Conservation (phyloP, 1,140 invertebrate species). For the Drosophila pruinosa region DNA sequence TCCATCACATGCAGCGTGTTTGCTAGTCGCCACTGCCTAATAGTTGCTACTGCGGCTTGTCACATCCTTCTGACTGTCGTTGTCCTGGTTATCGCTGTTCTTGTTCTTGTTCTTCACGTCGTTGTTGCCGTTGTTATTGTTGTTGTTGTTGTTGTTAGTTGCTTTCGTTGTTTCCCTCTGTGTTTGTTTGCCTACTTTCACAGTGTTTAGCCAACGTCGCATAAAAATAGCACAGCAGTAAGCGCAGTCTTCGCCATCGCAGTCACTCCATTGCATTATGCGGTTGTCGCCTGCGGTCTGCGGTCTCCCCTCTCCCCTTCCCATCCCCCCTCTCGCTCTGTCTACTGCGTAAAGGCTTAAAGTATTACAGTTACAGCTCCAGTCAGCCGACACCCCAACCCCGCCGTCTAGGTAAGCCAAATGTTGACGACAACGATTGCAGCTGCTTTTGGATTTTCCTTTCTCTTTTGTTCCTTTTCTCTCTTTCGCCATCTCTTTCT, state of each 20-base stretch:
- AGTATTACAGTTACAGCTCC: constrained; percentile 76
- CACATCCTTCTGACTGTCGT: background rate
- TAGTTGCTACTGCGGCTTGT: background rate
- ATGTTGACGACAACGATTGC: constrained; percentile 74
- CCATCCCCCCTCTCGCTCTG: constrained; percentile 3
- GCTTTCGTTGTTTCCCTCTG: constrained; percentile 5
- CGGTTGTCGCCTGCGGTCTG: constrained; percentile 68
- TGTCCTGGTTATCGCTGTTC: too few species aligned
- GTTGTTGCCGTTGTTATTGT: constrained; percentile 8
- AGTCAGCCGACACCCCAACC: constrained; percentile 3
- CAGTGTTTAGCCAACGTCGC: constrained; percentile 73
- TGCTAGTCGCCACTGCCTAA: background rate
- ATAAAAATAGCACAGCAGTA: constrained; percentile 72
- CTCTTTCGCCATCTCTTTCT: constrained; percentile 14
- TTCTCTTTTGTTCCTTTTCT: background rate
- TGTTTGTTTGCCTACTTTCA: constrained; percentile 68
- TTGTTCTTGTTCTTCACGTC: too few species aligned
- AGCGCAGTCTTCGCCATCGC: constrained; percentile 23
- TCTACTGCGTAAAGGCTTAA: constrained; percentile 77
- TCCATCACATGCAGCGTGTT: background rate
- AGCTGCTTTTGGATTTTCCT: constrained; percentile 65
- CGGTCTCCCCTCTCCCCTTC: background rate
- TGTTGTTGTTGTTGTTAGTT: background rate
- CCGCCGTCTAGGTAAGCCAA: constrained; percentile 59
- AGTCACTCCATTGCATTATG: constrained; percentile 67